Base-by-base conservation (phyloP, 1,140 invertebrate species). In the Pachypeltis micranthus region DNA sequence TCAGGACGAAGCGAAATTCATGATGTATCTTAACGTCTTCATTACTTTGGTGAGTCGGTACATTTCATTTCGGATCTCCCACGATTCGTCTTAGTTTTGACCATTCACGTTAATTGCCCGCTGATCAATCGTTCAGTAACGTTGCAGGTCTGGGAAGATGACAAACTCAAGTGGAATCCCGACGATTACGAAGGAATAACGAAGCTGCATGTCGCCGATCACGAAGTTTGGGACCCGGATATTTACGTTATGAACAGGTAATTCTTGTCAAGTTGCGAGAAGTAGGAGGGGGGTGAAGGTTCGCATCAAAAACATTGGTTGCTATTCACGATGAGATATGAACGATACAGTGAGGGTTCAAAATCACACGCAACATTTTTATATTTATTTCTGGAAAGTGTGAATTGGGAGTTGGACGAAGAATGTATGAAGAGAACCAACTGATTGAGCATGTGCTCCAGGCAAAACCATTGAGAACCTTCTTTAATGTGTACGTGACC, bases 201-300 rank as follows among this genome's bases (percentile, higher is more conserved):
- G 1, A 66, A 70, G 44, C 71, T 84, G 25, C 77, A 81, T 67
- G 69, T 85, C 62, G 79, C 79, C 0, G 77, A 80, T 63, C 78
- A 83, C 67, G 82, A 85, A 74, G 74, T 86, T 56, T 87, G 85
- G 85, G 79, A 81, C 67, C 85, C 85, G 1, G 82, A 86, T 71
- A 77, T 86, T 2, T 77, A 79, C 47, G 73, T 85, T 2, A 83
- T 82, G 65, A 85, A 86, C 69, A 80, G 80, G 80, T 81, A 67
- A 62, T 25, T 12, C 21, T 2, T n/a, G n/a, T n/a, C n/a, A n/a
- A n/a, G n/a, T n/a, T n/a, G n/a, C n/a, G n/a, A n/a, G n/a, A n/a
- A n/a, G n/a, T n/a, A n/a, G n/a, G n/a, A n/a, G n/a, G n/a, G n/a
- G n/a, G n/a, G n/a, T n/a, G n/a, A n/a, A n/a, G n/a, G n/a, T n/a